Percentiles rank a stretch among this genome's conserved stretches.
Conservation (phyloP, 2,113 vertebrate species). For the Megaceryle torquata region DNA sequence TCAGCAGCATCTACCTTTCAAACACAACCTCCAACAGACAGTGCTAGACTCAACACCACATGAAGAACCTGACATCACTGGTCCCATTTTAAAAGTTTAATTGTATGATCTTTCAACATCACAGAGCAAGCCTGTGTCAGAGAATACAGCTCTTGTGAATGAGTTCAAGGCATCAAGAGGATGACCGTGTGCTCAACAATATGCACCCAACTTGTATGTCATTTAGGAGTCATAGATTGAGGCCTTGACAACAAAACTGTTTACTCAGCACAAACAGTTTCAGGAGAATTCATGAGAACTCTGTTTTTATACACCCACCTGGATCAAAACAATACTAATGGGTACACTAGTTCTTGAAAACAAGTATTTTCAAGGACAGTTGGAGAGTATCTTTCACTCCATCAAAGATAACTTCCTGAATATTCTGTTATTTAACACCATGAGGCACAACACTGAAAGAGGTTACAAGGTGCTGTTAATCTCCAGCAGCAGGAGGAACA, state of each 20-base stretch:
- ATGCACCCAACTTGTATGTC: neutral
- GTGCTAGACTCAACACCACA: neutral
- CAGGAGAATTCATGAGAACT: neutral
- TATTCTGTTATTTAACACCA: neutral
- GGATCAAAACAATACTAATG: neutral
- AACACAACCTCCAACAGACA: fast-evolving
- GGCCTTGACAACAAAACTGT: neutral
- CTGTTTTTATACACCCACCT: neutral
- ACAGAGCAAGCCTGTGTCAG: neutral
- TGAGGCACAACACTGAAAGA: neutral
- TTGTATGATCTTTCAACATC: neutral
- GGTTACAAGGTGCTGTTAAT: neutral
- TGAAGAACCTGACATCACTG: neutral
- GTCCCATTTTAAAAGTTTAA: neutral
- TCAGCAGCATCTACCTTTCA: neutral
- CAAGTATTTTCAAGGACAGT: neutral
- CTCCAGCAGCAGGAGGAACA: neutral
- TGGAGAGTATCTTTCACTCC: neutral
- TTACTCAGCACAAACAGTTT: neutral
- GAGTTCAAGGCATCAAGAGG: neutral
- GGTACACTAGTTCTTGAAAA: neutral
- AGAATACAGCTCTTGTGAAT: neutral
- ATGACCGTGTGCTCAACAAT: neutral
- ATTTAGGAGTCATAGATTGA: neutral
- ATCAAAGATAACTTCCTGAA: neutral